Conservation (phyloP, 2,888 invertebrate species). For the Macropis europaea region DNA sequence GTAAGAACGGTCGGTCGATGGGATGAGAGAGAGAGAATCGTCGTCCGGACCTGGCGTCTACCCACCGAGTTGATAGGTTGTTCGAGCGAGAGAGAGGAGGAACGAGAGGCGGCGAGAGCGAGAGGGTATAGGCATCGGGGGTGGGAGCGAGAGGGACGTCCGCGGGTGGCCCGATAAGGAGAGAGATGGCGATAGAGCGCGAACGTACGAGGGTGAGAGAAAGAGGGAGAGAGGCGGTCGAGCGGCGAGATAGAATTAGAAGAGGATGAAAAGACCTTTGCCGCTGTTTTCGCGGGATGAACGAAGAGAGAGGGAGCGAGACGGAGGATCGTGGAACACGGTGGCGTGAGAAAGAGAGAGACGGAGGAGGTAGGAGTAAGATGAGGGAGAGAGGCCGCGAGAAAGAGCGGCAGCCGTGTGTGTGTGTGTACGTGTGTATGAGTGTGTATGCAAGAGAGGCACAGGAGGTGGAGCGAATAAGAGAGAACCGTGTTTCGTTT, state of each 20-base stretch:
- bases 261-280: conserved; percentile 63
- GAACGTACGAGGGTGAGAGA: conserved; percentile 11
- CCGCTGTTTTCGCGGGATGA: conserved; percentile 49
- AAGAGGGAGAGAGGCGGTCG: conserved; percentile 46
- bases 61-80: conserved; percentile 77
- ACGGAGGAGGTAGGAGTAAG: conserved; percentile 44
- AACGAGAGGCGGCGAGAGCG: conserved; percentile 25
- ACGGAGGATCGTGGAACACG: conserved; percentile 34
- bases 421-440: conserved; percentile 4
- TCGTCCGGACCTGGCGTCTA: conserved; percentile 77
- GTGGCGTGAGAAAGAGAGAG: conserved; percentile 32
- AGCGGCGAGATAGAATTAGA: conserved; percentile 77
- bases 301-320: conserved; percentile 45
- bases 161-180: conserved; percentile 3
- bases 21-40: conserved; percentile 77
- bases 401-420: conserved; percentile 31
- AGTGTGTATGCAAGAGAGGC: conserved; percentile 29
- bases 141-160: conserved; percentile 39
- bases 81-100: conserved; percentile 63
- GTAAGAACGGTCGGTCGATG: conserved; percentile 78
- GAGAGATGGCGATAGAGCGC: conserved; percentile 12
- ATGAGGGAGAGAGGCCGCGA: conserved; percentile 20
- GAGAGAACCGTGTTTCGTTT: conserved; percentile 74
- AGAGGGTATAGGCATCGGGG: conserved; percentile 13
- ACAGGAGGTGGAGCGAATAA: conserved; percentile 74